These are phyloP conservation scores for Lapara coniferarum DNA, from an alignment of 2,888 invertebrate genomes.

Conservation along the genomic window DNA sequence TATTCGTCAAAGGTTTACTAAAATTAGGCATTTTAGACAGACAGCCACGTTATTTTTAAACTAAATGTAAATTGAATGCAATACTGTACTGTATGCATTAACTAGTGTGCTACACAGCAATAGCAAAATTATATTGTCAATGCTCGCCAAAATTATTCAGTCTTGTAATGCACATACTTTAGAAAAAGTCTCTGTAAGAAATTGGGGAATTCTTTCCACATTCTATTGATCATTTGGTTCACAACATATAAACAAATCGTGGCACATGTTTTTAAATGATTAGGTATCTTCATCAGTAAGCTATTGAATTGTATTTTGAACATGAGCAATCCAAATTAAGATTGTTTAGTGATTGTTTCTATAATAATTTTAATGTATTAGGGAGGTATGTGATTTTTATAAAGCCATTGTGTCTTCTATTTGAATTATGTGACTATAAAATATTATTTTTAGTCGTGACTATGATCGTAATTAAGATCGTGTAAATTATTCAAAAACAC, in stretches of 20 bases:
- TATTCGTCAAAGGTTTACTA: too few relatives aligned
- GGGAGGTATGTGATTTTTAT: conserved; percentile 17
- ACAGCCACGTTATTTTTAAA: too few relatives aligned
- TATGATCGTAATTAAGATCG: background rate
- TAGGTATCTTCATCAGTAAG: background rate
- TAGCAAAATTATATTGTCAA: too few relatives aligned
- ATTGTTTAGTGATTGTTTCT: conserved; percentile 3
- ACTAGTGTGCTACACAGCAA: too few relatives aligned
- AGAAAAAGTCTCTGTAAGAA: too few relatives aligned
- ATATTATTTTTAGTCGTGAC: background rate
- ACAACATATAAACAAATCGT: background rate
- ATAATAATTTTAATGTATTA: background rate
- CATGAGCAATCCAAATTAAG: background rate
- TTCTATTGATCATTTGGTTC: background rate
- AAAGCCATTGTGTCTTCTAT: conserved; percentile 5
- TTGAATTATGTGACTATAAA: background rate
- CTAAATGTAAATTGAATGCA: too few relatives aligned
- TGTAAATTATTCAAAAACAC: background rate
- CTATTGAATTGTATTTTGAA: background rate
- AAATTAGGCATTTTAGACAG: too few relatives aligned
- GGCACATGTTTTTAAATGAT: conserved; percentile 3
- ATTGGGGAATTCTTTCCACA: background rate
- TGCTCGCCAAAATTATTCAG: too few relatives aligned
- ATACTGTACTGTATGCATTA: too few relatives aligned
- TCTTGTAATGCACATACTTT: too few relatives aligned